Evolutionary conservation across 2,113 vertebrate species (phyloP), one percentile per base, ranked within the genome.

Genomic region (Prunella himalayana): DNA sequence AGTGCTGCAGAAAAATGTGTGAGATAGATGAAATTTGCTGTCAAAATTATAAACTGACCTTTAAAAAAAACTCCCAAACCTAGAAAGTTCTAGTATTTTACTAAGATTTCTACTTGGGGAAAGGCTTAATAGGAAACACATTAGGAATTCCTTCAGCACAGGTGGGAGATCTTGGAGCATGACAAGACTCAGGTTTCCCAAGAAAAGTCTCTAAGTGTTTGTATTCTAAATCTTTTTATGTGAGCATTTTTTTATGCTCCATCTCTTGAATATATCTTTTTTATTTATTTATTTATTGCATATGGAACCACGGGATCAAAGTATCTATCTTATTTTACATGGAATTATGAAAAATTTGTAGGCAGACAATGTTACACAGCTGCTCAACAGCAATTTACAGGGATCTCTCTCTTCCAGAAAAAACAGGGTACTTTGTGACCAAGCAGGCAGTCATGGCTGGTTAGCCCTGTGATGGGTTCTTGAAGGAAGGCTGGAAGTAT

Each of bases 261-360:
- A 0, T 44, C 16, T 64, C 15, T 53, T 49, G 44, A 44, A n/a
- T 7, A 18, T n/a, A 19, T 51, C 13, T 24, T 76, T 60, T 82
- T 6, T n/a, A n/a, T n/a, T n/a, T n/a, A n/a, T n/a, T n/a, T n/a
- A n/a, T 25, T 66, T 54, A 30, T 54, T 0, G 0, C 8, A 6
- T 51, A 39, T 20, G 14, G 37, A 88, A 50, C 64, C 12, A 45
- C 19, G 13, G 16, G 8, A 33, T 49, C 3, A 49, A 91, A 78
- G 61, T 41, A n/a, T 22, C 21, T 61, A 11, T 23, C 20, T 75
- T 91, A 47, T 75, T 78, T 63, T n/a, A 57, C 41, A 21, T 4
- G 9, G 14, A 60, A 79, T 60, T 59, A 13, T 22, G 13, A 49
- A 49, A 9, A 64, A 44, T 24, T 44, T 68, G 5, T 47, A 20